Conservation (phyloP, 2,797 vertebrate species). For the Phalanger gymnotis region DNA sequence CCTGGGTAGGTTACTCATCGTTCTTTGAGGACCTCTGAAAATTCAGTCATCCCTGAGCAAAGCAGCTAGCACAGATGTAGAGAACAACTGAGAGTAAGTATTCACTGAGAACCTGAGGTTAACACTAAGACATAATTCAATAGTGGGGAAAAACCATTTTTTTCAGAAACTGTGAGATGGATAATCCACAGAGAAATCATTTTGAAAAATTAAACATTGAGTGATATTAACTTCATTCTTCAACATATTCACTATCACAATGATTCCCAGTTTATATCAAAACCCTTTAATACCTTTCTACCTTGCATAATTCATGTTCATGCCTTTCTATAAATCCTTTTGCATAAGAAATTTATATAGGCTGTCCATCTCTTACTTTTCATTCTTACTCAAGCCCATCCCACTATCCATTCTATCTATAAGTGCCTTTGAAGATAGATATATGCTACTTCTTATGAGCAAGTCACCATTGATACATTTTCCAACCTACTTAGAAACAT, state of each 20-base stretch:
- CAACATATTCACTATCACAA: not conserved
- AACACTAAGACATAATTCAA: not conserved
- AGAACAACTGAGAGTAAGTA: not conserved
- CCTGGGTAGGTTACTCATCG: not conserved
- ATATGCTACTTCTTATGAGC: not conserved
- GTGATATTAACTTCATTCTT: not conserved
- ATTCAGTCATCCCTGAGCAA: not conserved
- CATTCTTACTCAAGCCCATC: not conserved
- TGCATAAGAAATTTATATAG: not conserved
- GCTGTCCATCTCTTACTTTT: not conserved
- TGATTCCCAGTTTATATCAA: not conserved
- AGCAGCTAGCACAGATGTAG: not conserved
- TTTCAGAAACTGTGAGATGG: not conserved
- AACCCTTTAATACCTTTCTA: not conserved
- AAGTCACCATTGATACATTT: not conserved
- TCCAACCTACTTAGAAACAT: not conserved
- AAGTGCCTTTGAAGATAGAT: not conserved
- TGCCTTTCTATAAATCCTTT: not conserved
- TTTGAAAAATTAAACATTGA: not conserved
- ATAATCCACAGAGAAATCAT: not conserved
- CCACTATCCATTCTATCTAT: not conserved
- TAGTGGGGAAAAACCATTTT: not conserved
- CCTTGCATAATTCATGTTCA: not conserved
- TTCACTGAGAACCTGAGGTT: not conserved
- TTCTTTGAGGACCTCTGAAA: not conserved